Conservation (phyloP, 92 coral and sea anemone species). For the Palythoa heliodiscus region DNA sequence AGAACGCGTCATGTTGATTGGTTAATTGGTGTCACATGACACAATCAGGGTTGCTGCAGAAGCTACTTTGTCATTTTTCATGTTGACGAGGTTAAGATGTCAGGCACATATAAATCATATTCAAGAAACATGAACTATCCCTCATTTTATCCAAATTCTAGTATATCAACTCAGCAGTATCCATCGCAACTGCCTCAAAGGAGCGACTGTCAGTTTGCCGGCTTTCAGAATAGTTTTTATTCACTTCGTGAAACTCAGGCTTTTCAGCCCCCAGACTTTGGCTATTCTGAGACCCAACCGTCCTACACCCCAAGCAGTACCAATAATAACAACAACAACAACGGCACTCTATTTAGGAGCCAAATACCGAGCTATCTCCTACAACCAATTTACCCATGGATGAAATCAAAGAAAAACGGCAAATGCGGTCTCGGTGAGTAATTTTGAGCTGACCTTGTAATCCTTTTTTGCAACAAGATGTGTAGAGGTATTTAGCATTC, state of each 20-base stretch:
- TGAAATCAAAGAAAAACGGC: constrained; percentile 93
- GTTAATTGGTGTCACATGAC: constrained; percentile 82
- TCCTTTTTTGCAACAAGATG: constrained; percentile 39
- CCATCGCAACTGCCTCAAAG: constrained; percentile 76
- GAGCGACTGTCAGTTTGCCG: constrained; percentile 77
- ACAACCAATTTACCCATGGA: constrained; percentile 96
- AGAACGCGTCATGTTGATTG: constrained; percentile 69
- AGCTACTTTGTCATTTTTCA: constrained; percentile 87
- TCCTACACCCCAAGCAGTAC: constrained; percentile 9
- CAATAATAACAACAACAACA: not conserved
- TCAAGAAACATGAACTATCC: constrained; percentile 97
- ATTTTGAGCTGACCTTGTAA: constrained; percentile 31
- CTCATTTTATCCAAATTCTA: constrained; percentile 83
- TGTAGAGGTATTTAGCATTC: constrained; percentile 40
- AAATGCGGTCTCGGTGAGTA: constrained; percentile 66
- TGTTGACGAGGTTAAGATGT: constrained; percentile 92
- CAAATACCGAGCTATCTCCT: constrained; percentile 76
- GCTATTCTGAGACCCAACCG: constrained; percentile 13
- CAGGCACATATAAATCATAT: constrained; percentile 95
- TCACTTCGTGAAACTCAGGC: constrained; percentile 47
- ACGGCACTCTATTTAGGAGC: constrained; percentile 27
- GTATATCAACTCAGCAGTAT: constrained; percentile 71
- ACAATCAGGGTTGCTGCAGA: constrained; percentile 55
- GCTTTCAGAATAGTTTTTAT: constrained; percentile 62
- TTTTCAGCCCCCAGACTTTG: constrained; percentile 34